These are phyloP conservation scores for Chaetodon trifascialis DNA, from an alignment of 2,113 vertebrate genomes.

Conservation along the genomic window DNA sequence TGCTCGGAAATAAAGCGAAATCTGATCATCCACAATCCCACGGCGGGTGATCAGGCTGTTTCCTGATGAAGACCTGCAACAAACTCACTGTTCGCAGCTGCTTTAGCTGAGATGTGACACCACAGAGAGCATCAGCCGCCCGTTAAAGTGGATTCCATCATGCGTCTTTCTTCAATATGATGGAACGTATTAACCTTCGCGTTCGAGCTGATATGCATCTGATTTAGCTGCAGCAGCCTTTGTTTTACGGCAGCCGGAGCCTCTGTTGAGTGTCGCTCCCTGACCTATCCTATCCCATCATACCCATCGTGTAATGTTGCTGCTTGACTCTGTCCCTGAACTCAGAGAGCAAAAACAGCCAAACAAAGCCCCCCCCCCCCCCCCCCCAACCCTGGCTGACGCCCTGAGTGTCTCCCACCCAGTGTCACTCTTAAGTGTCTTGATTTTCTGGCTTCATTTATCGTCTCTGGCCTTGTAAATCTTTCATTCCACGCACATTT, in stretches of 20 bases:
- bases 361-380: constrained; percentile 18
- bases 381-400: constrained; percentile 56
- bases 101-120: background rate
- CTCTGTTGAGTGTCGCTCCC: background rate
- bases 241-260: background rate
- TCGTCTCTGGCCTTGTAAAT: constrained; percentile 44
- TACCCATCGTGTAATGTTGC: background rate
- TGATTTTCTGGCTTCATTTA: constrained; percentile 49
- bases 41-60: background rate
- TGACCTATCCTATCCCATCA: background rate
- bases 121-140: background rate
- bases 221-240: background rate
- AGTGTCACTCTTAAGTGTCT: constrained; percentile 28
- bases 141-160: constrained; percentile 2
- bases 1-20: background rate
- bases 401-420: constrained; percentile 17
- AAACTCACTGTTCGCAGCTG: no score
- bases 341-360: constrained; percentile 29
- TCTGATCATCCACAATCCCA: background rate
- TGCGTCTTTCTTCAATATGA: background rate
- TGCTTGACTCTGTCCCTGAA: constrained; percentile 51
- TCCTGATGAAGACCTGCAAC: background rate
- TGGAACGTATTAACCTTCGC: constrained; percentile 11
- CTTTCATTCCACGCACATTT: constrained; percentile 15
- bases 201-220: background rate